These are phyloP conservation scores for Pachyseris speciosa DNA, from an alignment of 64 coral and sea anemone species.

Conservation along the genomic window DNA sequence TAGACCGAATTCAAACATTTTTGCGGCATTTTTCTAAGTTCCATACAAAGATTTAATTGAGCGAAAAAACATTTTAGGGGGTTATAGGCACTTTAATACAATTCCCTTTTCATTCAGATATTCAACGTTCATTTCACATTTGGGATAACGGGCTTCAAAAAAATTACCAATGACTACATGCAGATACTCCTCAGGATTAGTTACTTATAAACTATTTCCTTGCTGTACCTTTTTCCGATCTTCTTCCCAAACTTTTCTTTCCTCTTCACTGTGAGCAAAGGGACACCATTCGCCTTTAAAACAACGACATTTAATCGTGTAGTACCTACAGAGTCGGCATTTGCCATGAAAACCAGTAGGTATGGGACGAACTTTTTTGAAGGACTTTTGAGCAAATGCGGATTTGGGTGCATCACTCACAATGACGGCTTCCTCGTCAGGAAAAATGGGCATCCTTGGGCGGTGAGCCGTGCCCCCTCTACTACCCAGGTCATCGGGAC, in stretches of 20 bases:
- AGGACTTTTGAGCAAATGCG: neutral
- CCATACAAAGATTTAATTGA: no score
- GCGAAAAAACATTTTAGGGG: no score
- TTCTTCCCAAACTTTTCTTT: conserved; percentile 14
- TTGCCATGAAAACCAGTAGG: neutral
- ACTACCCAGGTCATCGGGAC: neutral
- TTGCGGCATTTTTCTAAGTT: no score
- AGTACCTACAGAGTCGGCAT: neutral
- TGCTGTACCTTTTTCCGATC: neutral
- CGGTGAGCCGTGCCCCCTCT: neutral
- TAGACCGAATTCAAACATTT: no score
- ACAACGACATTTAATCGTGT: neutral
- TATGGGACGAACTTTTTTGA: neutral
- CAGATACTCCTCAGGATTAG: no score
- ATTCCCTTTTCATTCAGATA: no score
- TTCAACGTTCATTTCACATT: no score
- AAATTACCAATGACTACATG: no score
- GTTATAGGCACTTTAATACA: no score
- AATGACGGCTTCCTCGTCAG: neutral
- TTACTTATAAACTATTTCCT: no score
- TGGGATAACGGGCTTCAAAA: no score
- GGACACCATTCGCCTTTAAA: neutral
- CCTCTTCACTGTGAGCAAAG: conserved; percentile 1
- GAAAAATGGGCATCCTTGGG: conserved; percentile 18
- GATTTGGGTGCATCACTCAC: conserved; percentile 20